These are phyloP conservation scores for Dicranocentrus wangi DNA, from an alignment of 2,888 invertebrate genomes.

Conservation along the genomic window DNA sequence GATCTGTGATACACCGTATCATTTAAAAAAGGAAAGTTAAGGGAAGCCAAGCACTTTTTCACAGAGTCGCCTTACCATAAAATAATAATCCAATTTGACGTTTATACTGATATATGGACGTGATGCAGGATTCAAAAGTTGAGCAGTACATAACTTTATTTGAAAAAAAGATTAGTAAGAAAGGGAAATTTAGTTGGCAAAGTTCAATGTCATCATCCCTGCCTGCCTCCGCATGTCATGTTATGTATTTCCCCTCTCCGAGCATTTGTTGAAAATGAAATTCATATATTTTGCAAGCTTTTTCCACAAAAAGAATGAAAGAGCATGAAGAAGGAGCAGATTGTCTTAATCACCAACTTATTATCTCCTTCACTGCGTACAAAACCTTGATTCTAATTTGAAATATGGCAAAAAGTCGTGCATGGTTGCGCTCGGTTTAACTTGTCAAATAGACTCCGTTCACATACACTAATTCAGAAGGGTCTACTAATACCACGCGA, in stretches of 20 bases:
- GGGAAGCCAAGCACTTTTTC: not conserved
- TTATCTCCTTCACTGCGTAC: slow-evolving; percentile 30
- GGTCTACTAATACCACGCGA: too few species aligned
- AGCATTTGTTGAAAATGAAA: slow-evolving; percentile 3
- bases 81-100: slow-evolving; percentile 8
- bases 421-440: slow-evolving; percentile 52
- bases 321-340: not conserved
- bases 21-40: slow-evolving; percentile 27
- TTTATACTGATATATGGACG: not conserved
- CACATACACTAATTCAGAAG: too few species aligned
- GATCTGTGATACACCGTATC: not conserved
- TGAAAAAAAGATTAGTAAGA: slow-evolving; percentile 5
- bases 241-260: not conserved
- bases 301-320: not conserved
- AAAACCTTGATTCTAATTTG: not conserved
- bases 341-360: slow-evolving; percentile 17
- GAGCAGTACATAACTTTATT: slow-evolving; percentile 1
- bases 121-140: slow-evolving; percentile 3
- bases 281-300: not conserved
- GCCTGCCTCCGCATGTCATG: not conserved
- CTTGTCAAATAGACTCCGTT: slow-evolving; percentile 47
- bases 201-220: slow-evolving; percentile 16
- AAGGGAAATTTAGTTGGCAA: not conserved
- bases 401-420: slow-evolving; percentile 23
- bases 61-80: not conserved